Base-by-base conservation (phyloP, 2,113 vertebrate genomes). In the Sinocyclocheilus anophthalmus region DNA sequence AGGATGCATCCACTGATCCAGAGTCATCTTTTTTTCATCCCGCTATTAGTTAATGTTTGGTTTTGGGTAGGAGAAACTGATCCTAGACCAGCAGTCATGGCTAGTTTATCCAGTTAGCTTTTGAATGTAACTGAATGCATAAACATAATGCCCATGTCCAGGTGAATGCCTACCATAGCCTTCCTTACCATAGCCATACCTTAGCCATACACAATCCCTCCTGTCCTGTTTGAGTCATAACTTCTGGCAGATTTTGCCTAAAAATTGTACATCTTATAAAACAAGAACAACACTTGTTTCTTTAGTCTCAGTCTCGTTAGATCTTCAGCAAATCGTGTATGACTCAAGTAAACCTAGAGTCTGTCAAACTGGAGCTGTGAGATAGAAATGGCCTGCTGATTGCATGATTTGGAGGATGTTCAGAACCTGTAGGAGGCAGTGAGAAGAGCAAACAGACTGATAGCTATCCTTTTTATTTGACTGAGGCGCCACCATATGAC, bases 401-500 rank as follows among this genome's bases (percentile, higher is more conserved):
- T 55, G 76, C 61, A 82, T 85, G 65, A 48, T 75, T 26, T 63
- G 70, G 33, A 55, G 55, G 80, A 83, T 37, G 59, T 81, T 75
- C 76, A 75, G 33, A 77, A 73, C 20, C 20, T 63, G 73, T 86
- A 14, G 75, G 80, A 83, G 22, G 55, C 42, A 65, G 37, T 11
- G 42, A 65, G 10, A 45, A 48, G 5, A 20, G 14, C 24, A 24
- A 72, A 39, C 12, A 3, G 55, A 7, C 59, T 57, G 14, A 18
- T 4, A 45, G 37, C 16, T 57, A 3, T 53, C 0, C 65, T 42
- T 81, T 86, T 55, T 78, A 12, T 39, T 42, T 30, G 48, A 26
- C 70, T 86, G 67, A 92, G 89, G 91, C 88, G 84, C 92, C 92
- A 90, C 91, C 91, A 12, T 89, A 90, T 92, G 94, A 88, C 26